Base-by-base conservation (phyloP, 2,888 invertebrate species). In the Polydrusus pterygomalis region DNA sequence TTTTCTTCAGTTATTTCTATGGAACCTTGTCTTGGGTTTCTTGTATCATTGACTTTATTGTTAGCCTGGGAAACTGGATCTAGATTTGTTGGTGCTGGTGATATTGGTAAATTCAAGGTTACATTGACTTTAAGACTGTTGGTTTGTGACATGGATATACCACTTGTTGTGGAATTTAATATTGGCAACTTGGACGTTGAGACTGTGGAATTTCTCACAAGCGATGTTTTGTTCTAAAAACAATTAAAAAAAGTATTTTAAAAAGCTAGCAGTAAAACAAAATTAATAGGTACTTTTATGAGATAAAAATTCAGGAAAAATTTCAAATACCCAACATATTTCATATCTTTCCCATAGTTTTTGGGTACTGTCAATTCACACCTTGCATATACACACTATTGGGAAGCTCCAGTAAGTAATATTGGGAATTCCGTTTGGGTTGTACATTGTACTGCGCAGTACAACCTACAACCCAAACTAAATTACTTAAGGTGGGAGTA, bases 21-120 rank as follows among this genome's bases (percentile, higher is more conserved):
- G 40, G 62, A 54, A 56, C 82, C 81, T 78, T 83, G 82, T 40
- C 82, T 79, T 34, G 78, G 49, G 54, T 17, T 65, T 47, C 78
- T 72, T 9, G 75, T 70, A 51, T 75, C 78, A 17, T 78, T 73
- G 3, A 58, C 6, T 18, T 58, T 62, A 17, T 45, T 69, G 15
- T 30, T 56, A 9, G 30, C 49, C 45, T 58, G 67, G 1, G 40
- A 40, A 10, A 76, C 43, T 20, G 72, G 72, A 56, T 76, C 56
- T 18, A 74, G 38, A 40, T 62, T 74, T 10, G 25, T 38, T 7
- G 47, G 60, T 8, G 40, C 40, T 40, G 49, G 17, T 3, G 30
- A n/a, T 25, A 43, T n/a, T 30, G 34, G 49, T 15, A 51, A 25
- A 11, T 51, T 10, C 7, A 2, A 11, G 3, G 54, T 54, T 0